Evolutionary conservation across 2,888 invertebrate species (phyloP), one percentile per base, ranked within the genome.

Genomic region (Euplagia quadripunctaria): DNA sequence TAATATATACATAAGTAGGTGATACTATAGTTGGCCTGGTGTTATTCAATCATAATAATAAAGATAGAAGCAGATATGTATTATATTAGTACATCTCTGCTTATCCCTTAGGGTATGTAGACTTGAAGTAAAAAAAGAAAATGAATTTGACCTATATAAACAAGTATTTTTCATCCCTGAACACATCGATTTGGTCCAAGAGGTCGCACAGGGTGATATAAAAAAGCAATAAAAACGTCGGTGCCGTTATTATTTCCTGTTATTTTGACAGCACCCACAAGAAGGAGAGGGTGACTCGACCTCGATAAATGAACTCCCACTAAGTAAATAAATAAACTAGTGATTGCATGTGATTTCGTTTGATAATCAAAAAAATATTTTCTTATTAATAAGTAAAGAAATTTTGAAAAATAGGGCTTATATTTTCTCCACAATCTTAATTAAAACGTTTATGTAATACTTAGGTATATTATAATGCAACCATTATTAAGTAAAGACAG

Each of bases 211-310:
- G 78, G 73, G 70, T 67, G 81, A 79, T 73, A 87, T 86, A 87
- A 87, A 86, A 87, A 85, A 80, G 82, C 82, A 81, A 87, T 87
- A 87, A 86, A 86, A 77, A 76, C 66, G 74, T 75, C 78, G 75
- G 78, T 73, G 68, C 69, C 82, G 79, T 85, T 85, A 84, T 86
- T 85, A 85, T 87, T 86, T 87, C 87, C 84, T 87, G 87, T 87
- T 87, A 85, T 87, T 87, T 80, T 81, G 81, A 79, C 76, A 71
- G 80, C 66, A 46, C 65, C 70, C 64, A 70, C 70, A 71, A 42
- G 43, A 20, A 8, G 20, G 65, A 20, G 20, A 52, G 20, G 17
- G 66, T 5, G 64, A 14, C 46, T 20, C 20, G 68, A 11, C 72
- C 72, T 68, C 72, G 58, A 20, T 68, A n/a, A 31, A 63, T 67